These are phyloP conservation scores for Horisme vitalbata DNA, from an alignment of 2,888 invertebrate genomes.

Conservation along the genomic window DNA sequence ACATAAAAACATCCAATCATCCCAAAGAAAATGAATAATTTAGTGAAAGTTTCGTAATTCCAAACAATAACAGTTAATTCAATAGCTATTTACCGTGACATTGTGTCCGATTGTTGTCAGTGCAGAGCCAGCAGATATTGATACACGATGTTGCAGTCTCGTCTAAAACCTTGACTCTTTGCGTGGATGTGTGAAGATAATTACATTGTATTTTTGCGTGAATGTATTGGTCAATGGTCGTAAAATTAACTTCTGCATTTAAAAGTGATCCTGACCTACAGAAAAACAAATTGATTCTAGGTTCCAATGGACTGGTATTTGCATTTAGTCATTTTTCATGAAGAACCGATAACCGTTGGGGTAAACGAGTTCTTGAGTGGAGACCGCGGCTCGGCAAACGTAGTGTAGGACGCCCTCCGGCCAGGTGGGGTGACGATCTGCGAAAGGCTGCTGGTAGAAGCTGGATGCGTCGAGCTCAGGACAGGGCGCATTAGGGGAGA, in stretches of 20 bases:
- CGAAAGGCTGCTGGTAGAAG: too few species aligned
- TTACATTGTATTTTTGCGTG: constrained; percentile 28
- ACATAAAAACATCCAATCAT: constrained; percentile 14
- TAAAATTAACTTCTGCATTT: constrained; percentile 11
- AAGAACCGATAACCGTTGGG: too few species aligned
- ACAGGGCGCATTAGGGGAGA: too few species aligned
- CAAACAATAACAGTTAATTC: constrained; percentile 61
- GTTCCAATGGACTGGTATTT: neutral
- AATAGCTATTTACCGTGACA: constrained; percentile 52
- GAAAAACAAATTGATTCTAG: constrained; percentile 2
- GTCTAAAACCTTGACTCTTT: constrained; percentile 53
- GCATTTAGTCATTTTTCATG: neutral
- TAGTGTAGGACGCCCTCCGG: too few species aligned
- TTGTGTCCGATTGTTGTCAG: constrained; percentile 48
- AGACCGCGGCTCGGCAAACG: too few species aligned
- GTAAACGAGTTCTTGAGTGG: too few species aligned
- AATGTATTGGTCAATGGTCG: constrained; percentile 25
- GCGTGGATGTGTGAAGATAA: constrained; percentile 20
- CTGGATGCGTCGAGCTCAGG: too few species aligned
- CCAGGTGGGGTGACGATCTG: too few species aligned
- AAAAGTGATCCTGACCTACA: constrained; percentile 20
- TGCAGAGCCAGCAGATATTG: constrained; percentile 6
- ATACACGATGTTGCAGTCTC: constrained; percentile 37
- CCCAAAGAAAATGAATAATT: constrained; percentile 15
- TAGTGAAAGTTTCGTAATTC: constrained; percentile 27